phyloP scores from a whole-genome alignment of 1,140 invertebrate species.

The Calephelis virginiensis region DNA sequence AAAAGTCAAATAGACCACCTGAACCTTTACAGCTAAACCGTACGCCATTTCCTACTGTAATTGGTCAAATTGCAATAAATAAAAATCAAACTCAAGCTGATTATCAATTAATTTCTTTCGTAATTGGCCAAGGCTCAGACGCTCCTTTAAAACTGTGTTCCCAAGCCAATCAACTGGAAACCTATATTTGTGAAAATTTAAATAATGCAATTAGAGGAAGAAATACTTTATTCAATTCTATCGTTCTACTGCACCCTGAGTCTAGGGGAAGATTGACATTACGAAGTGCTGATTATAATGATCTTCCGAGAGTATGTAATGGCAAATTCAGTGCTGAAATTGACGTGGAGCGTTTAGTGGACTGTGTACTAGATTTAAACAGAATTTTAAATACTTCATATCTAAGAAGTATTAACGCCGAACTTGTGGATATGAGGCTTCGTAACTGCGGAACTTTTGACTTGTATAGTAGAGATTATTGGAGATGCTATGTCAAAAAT shows the following conservation, averaged over 20 bases:
- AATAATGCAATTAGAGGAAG: slow-evolving; percentile 27
- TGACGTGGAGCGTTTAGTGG: slow-evolving; percentile 32
- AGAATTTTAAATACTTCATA: slow-evolving; percentile 27
- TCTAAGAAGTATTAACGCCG: slow-evolving; percentile 28
- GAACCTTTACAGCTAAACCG: slow-evolving; percentile 80
- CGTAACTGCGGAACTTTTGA: too few species aligned
- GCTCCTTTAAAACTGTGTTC: neutral
- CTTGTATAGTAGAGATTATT: too few species aligned
- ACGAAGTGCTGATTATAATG: slow-evolving; percentile 28
- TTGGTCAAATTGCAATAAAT: slow-evolving; percentile 84
- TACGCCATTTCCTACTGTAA: slow-evolving; percentile 85
- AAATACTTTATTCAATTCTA: slow-evolving; percentile 23
- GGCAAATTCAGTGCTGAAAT: slow-evolving; percentile 23
- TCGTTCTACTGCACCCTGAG: slow-evolving; percentile 30
- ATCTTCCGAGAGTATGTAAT: slow-evolving; percentile 31
- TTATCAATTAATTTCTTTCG: slow-evolving; percentile 28
- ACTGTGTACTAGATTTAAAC: slow-evolving; percentile 27
- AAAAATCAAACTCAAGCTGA: slow-evolving; percentile 28
- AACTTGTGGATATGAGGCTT: slow-evolving; percentile 24
- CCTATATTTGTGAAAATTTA: slow-evolving; percentile 29
- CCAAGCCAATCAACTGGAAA: slow-evolving; percentile 13
- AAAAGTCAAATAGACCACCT: slow-evolving; percentile 59
- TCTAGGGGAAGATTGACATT: slow-evolving; percentile 37
- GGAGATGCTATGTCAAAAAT: too few species aligned
- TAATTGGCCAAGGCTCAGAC: neutral